Base-by-base conservation (phyloP, 2,888 invertebrate genomes). In the Cotesia congregata region DNA sequence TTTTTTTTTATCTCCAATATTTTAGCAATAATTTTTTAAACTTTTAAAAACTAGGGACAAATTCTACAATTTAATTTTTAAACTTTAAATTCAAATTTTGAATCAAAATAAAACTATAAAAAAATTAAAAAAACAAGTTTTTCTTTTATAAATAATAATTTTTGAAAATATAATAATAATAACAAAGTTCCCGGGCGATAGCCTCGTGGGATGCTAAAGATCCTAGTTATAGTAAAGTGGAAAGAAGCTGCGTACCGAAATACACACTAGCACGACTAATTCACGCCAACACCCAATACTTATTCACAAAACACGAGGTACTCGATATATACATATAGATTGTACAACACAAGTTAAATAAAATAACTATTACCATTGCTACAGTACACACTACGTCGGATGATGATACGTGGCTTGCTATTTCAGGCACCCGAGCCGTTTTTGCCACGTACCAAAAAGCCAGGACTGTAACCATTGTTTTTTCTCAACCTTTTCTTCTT, bases 341-440 rank as follows among this genome's bases (percentile, higher is more conserved):
- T 17, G 41, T 68, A 68, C 7, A 68, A 68, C 68, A 72, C 50
- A 12, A 50, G 50, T 50, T 50, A 50, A 50, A 50, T 50, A 50
- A 50, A 50, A 50, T 12, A 50, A 50, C 50, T 50, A 50, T 50
- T 50, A 50, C 50, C 50, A 50, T 50, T 50, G 12, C 50, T 50
- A 50, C 62, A 50, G 60, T 67, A 73, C 73, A 82, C 80, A 68
- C n/a, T 68, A 60, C 72, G 73, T 72, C 70, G 76, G 15, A 61
- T 62, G 72, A 65, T 76, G 61, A 78, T 82, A 84, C 81, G 83
- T 83, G 83, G 84, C 80, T 83, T 82, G 85, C 88, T 88, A 88
- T 88, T 88, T 88, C 87, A 86, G 83, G 86, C 83, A 82, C 83
- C 80, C 83, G 84, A 86, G 86, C 85, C 83, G 76, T 76, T 75